A percentile compares a stretch with the other conserved stretches of the same genome.
Conservation (phyloP, 2,113 vertebrate species). For the Callipepla californica region DNA sequence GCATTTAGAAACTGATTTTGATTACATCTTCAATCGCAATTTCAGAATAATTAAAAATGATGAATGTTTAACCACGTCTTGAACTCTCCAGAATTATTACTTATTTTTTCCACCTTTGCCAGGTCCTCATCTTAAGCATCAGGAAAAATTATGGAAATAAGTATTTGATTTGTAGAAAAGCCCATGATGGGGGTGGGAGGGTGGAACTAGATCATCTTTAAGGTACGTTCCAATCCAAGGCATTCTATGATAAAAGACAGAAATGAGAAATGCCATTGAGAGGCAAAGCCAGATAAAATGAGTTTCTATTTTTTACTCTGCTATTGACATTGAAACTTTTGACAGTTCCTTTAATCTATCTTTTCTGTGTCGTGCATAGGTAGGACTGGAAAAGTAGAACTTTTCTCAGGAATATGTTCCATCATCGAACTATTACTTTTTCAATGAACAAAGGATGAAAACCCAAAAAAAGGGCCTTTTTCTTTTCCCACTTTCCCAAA, state of each 20-base stretch:
- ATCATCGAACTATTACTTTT: background rate
- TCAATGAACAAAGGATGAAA: background rate
- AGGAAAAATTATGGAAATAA: background rate
- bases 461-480: background rate
- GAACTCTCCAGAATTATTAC: background rate
- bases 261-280: background rate
- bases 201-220: background rate
- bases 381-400: background rate
- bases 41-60: background rate
- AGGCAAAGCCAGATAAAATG: background rate
- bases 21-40: background rate
- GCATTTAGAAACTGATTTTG: background rate
- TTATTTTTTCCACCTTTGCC: background rate
- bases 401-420: conserved; percentile 1
- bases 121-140: background rate
- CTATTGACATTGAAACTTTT: conserved; percentile 23
- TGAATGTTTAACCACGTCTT: background rate
- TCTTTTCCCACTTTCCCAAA: background rate
- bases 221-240: background rate
- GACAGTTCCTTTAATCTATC: conserved; percentile 34
- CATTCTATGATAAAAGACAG: background rate
- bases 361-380: background rate
- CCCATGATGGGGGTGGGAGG: no score
- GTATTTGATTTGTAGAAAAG: background rate
- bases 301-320: conserved; percentile 33